Base-by-base conservation (phyloP, 2,888 invertebrate genomes). In the Noctua janthe region DNA sequence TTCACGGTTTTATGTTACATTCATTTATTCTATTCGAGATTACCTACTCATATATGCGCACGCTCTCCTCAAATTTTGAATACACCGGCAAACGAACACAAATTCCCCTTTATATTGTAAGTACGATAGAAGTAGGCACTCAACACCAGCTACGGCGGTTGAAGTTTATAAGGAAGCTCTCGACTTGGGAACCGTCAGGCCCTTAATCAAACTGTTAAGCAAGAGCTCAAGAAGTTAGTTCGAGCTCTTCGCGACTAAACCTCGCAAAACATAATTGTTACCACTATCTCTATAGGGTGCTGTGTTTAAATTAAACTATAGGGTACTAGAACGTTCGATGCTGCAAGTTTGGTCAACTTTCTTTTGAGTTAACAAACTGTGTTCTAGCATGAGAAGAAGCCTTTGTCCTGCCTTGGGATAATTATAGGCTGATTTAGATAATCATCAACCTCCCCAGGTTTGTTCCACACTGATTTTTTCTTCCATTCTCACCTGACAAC, bases 201-300 rank as follows among this genome's bases (percentile, higher is more conserved):
- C 88, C 86, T 86, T 86, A 85, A 86, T 86, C 86, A 86, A 86
- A 86, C 78, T 82, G 88, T 81, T 86, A 86, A 81, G 88, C 82
- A 74, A 82, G 85, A 86, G 86, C 86, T 88, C 86, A 85, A 86
- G 86, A 86, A 86, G 88, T 86, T 88, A 88, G 88, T 86, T 88
- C 59, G 71, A 82, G 87, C 85, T 85, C 81, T 74, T 66, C 49
- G 66, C 83, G 39, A 82, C 75, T 87, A 69, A 81, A 87, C 80
- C 84, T 67, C 35, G 43, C 82, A 73, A 86, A 85, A 88, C 86
- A 85, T 88, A 81, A 86, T 88, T 88, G 86, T 88, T 85, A 64
- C 87, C 76, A 67, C 77, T 81, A 75, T 85, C 72, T 67, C 64
- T 81, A 66, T 69, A 71, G 66, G 43, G 69, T 71, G 20, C 74